Base-by-base conservation (phyloP, 1,140 invertebrate genomes). In the Macrobrachium nipponense region DNA sequence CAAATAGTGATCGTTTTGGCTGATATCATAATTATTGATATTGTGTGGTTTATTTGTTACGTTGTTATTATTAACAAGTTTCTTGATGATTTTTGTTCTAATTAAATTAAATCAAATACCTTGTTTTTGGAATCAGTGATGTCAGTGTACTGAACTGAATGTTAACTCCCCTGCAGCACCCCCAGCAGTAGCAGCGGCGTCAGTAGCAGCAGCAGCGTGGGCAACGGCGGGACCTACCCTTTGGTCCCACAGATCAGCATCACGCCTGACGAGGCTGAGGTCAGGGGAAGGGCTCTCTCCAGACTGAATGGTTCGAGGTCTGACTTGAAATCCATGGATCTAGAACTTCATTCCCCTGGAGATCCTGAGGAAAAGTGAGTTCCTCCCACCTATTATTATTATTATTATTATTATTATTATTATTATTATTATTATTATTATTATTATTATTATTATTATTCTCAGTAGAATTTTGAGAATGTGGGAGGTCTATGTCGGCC, bases 341-440 rank as follows among this genome's bases (percentile, higher is more conserved):
- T 43, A 20, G 78, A 80, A 2, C 61, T 51, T 70, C 51, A 51
- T 58, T 80, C 78, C 7, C 78, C 78, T 8, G 36, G 60, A 3
- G 78, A 80, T 60, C 36, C 78, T 14, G 78, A 80, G 78, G 78
- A 80, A 27, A 80, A 66, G 78, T 80, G 62, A 51, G 78, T 66
- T 3, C 15, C n/a, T 73, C 5, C 27, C 27, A 36, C 4, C n/a
- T 27, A 8, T 17, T n/a, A 51, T n/a, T 73, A 44, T 18, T 44
- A 18, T 18, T 27, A 36, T 17, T 36, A 36, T 36, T 18, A 36
- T 18, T 27, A 73, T 18, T 18, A 36, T 27, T 44, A 36, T 44
- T 44, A 51, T 51, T 51, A 51, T 51, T 51, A 51, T 51, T 51
- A 51, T 51, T 51, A 51, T 51, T 51, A 51, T 51, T 51, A 36